Base-by-base conservation (phyloP, 2,797 vertebrate genomes). In the Spinibarbus caldwelli region DNA sequence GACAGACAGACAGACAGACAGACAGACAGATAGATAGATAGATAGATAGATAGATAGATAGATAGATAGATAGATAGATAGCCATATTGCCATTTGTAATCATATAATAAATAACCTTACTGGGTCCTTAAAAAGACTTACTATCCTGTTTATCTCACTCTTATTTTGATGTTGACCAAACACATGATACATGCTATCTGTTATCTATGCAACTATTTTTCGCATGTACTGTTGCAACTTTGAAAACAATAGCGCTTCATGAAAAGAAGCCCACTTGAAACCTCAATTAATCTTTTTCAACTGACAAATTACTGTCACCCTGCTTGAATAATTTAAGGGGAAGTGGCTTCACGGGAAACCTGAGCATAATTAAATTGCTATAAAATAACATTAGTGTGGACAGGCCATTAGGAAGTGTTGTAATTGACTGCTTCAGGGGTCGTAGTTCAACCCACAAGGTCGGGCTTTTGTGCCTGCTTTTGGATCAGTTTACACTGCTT, bases 321-420 rank as follows among this genome's bases (percentile, higher is more conserved):
- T 70, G 80, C 86, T 89, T 95, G 89, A 95, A 95, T 95, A 94
- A 95, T 96, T 96, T 92, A 95, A 90, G 91, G 91, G 92, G 92
- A 94, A 93, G 91, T 91, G 90, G 90, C 91, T 92, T 88, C 80
- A 67, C 87, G 92, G 93, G 95, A 96, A 96, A 95, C 94, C 93
- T 94, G 95, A 95, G 94, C 93, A 94, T 95, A 95, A 96, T 95
- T 95, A 95, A 95, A 95, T 95, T 94, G 94, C 95, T 95, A 95
- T 96, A 96, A 96, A 95, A 95, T 94, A 96, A 96, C 94, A 94
- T 94, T 94, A 95, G 94, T 92, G 92, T 90, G 91, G 94, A 95
- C 94, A 95, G 93, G 94, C 91, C 93, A 94, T 95, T 94, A 92
- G 92, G 84, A 93, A 92, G 89, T 92, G 93, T 90, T 93, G 93